Percentiles rank a stretch among this genome's conserved stretches.
Conservation (phyloP, 2,888 invertebrate genomes). For the Drosophila nr. fundita region DNA sequence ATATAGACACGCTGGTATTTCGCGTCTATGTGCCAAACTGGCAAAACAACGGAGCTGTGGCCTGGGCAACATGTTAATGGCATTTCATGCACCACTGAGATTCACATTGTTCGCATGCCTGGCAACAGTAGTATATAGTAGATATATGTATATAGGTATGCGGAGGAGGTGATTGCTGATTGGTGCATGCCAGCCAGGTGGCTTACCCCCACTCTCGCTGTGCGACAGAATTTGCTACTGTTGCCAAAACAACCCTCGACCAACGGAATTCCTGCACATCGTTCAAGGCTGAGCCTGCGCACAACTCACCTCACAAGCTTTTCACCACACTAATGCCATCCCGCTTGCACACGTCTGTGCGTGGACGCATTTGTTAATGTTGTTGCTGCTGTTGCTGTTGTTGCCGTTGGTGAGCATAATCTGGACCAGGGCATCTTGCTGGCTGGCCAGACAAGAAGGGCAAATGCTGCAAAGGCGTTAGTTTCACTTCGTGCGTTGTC, state of each 20-base stretch:
- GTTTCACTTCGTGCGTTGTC: slow-evolving; percentile 84
- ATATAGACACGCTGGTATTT: slow-evolving; percentile 20
- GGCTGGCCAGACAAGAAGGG: slow-evolving; percentile 75
- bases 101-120: slow-evolving; percentile 64
- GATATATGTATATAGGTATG: not conserved
- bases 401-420: slow-evolving; percentile 63
- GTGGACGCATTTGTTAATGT: slow-evolving; percentile 24
- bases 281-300: slow-evolving; percentile 60
- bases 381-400: slow-evolving; percentile 4
- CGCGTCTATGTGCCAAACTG: slow-evolving; percentile 12
- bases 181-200: slow-evolving; percentile 67
- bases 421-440: slow-evolving; percentile 75
- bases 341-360: slow-evolving; percentile 8
- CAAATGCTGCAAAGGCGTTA: slow-evolving; percentile 77
- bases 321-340: slow-evolving; percentile 76
- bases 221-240: slow-evolving; percentile 62
- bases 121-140: slow-evolving; percentile 21
- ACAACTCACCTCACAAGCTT: slow-evolving; percentile 67
- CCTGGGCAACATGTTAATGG: slow-evolving; percentile 78
- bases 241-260: slow-evolving; percentile 78
- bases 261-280: slow-evolving; percentile 72
- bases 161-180: slow-evolving; percentile 51
- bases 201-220: slow-evolving; percentile 32
- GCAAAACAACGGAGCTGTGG: slow-evolving; percentile 64
- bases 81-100: slow-evolving; percentile 78